phyloP scores from a whole-genome alignment of 2,888 invertebrate species.

The Heliconius hortense region DNA sequence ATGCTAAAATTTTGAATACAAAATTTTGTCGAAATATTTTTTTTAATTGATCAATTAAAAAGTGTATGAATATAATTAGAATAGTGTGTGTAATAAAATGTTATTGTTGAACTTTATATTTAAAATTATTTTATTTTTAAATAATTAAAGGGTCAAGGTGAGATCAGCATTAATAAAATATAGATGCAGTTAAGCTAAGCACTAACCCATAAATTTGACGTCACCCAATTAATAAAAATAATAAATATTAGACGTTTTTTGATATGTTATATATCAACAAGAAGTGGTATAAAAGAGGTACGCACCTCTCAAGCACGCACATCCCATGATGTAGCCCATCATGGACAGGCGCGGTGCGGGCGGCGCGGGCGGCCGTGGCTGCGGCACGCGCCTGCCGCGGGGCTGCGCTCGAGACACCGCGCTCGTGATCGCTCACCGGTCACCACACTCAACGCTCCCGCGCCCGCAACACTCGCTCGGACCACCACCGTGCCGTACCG shows the following conservation, averaged over 20 bases:
- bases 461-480: conserved; percentile 53
- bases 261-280: not conserved
- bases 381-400: conserved; percentile 76
- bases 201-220: not conserved
- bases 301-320: conserved; percentile 94
- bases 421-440: conserved; percentile 54
- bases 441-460: conserved; percentile 61
- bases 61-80: too few species aligned
- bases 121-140: too few species aligned
- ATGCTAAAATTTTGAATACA: too few species aligned
- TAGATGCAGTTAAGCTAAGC: not conserved
- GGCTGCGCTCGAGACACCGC: conserved; percentile 61
- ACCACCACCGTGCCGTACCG: conserved; percentile 45
- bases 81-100: too few species aligned
- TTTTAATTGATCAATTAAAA: too few species aligned
- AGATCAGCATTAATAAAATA: not conserved
- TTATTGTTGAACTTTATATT: too few species aligned
- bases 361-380: conserved; percentile 61
- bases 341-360: conserved; percentile 81
- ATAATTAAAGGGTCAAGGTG: too few species aligned
- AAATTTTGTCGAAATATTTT: too few species aligned
- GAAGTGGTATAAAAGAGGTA: conserved; percentile 40
- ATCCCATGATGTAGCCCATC: conserved; percentile 97
- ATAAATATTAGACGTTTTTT: not conserved
- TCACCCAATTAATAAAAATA: not conserved